phyloP scores from a whole-genome alignment of 2,888 invertebrate genomes.

The Hipparchia sbordonii region DNA sequence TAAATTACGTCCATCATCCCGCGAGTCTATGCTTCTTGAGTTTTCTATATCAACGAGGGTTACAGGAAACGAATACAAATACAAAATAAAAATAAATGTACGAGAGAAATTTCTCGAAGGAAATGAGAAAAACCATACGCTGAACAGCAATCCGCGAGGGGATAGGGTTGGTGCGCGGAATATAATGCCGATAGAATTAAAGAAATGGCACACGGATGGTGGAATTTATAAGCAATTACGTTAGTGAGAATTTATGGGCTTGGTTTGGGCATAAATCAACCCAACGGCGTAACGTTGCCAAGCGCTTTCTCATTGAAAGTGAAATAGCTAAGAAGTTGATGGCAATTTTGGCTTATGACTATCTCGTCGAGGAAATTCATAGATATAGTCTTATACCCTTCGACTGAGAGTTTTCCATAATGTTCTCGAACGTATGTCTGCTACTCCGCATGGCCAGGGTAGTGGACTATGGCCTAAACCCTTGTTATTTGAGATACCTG shows the following conservation, averaged over 20 bases:
- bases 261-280: slow-evolving; percentile 22
- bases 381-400: too few relatives aligned
- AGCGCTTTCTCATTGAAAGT: too few relatives aligned
- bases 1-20: too few relatives aligned
- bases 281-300: neutral
- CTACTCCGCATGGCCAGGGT: too few relatives aligned
- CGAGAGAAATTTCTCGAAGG: slow-evolving; percentile 55
- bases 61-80: slow-evolving; percentile 80
- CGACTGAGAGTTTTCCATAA: too few relatives aligned
- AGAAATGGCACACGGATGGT: slow-evolving; percentile 34
- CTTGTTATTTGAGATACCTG: too few relatives aligned
- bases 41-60: slow-evolving; percentile 34
- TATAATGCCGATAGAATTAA: slow-evolving; percentile 38
- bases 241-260: slow-evolving; percentile 37
- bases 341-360: too few relatives aligned
- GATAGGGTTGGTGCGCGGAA: slow-evolving; percentile 33
- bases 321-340: too few relatives aligned
- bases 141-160: slow-evolving; percentile 40
- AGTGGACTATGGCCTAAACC: too few relatives aligned
- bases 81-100: slow-evolving; percentile 76
- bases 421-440: too few relatives aligned
- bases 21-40: neutral
- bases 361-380: too few relatives aligned
- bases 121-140: slow-evolving; percentile 48
- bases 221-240: slow-evolving; percentile 39